phyloP scores from a whole-genome alignment of 2,797 vertebrate genomes.

The Hybognathus amarus region DNA sequence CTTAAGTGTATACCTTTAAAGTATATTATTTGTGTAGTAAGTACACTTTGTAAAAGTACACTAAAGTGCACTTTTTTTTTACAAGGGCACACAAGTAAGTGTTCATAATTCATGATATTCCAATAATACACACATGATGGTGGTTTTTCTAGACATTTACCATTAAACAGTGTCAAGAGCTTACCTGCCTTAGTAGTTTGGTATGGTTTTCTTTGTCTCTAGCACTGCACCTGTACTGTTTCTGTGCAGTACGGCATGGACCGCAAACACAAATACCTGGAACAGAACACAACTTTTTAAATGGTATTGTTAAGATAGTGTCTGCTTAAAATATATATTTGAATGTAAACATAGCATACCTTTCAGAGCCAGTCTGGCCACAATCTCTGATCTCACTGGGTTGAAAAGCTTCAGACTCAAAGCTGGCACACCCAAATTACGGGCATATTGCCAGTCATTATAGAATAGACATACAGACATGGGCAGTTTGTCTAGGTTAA shows the following conservation, averaged over 20 bases:
- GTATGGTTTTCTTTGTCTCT: not conserved
- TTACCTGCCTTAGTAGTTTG: not conserved
- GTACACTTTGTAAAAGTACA: no score
- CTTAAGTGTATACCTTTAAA: no score
- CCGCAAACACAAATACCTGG: not conserved
- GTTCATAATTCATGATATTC: not conserved
- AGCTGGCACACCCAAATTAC: conserved; percentile 36
- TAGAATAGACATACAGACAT: conserved; percentile 31
- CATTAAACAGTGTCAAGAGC: not conserved
- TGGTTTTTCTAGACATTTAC: not conserved
- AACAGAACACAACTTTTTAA: not conserved
- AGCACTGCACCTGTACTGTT: not conserved
- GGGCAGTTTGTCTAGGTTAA: conserved; percentile 16
- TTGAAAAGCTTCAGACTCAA: conserved; percentile 8
- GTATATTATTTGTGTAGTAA: no score
- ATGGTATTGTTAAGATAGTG: not conserved
- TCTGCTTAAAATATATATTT: conserved; percentile 47
- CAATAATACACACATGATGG: not conserved
- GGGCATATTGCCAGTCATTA: conserved; percentile 46
- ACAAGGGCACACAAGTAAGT: no score
- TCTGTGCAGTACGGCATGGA: not conserved
- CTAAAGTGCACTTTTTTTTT: no score
- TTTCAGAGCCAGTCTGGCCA: not conserved
- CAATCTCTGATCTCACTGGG: not conserved
- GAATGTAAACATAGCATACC: conserved; percentile 32